phyloP scores from a whole-genome alignment of 2,113 vertebrate species.

The Brienomyrus brachyistius region DNA sequence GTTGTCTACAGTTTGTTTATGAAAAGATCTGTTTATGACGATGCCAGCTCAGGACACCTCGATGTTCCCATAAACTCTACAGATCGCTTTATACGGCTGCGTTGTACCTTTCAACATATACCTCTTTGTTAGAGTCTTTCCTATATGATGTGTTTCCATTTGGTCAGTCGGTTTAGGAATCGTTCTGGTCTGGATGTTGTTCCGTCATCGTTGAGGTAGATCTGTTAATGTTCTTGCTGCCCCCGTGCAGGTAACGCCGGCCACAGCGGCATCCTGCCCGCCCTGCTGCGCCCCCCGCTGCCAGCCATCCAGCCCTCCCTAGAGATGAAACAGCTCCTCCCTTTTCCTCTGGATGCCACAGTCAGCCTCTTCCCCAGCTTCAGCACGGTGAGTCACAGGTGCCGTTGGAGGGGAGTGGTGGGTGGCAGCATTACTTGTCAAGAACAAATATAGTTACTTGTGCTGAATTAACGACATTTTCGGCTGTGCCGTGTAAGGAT shows the following conservation, averaged over 20 bases:
- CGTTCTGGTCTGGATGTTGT: neutral
- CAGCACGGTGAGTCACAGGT: slow-evolving; percentile 65
- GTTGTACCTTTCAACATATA: neutral
- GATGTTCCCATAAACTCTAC: neutral
- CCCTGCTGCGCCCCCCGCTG: slow-evolving; percentile 67
- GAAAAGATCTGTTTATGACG: neutral
- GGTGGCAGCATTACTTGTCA: neutral
- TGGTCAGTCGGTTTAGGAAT: neutral
- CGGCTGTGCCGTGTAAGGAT: too few species aligned
- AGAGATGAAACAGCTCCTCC: slow-evolving; percentile 75
- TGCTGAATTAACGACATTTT: neutral
- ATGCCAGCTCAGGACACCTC: neutral
- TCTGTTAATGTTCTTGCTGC: slow-evolving; percentile 22
- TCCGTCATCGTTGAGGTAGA: neutral
- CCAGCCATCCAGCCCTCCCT: slow-evolving; percentile 66
- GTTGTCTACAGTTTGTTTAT: neutral
- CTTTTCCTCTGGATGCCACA: slow-evolving; percentile 65
- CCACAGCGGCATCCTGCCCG: slow-evolving; percentile 72
- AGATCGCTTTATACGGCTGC: neutral
- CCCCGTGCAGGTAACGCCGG: slow-evolving; percentile 61
- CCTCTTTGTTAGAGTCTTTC: neutral
- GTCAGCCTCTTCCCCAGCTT: slow-evolving; percentile 74
- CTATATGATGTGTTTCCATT: neutral
- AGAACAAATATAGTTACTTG: neutral
- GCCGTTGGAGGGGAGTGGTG: neutral